Evolutionary conservation across 2,888 invertebrate species (phyloP).

Genomic region (Temnothorax ravouxi): DNA sequence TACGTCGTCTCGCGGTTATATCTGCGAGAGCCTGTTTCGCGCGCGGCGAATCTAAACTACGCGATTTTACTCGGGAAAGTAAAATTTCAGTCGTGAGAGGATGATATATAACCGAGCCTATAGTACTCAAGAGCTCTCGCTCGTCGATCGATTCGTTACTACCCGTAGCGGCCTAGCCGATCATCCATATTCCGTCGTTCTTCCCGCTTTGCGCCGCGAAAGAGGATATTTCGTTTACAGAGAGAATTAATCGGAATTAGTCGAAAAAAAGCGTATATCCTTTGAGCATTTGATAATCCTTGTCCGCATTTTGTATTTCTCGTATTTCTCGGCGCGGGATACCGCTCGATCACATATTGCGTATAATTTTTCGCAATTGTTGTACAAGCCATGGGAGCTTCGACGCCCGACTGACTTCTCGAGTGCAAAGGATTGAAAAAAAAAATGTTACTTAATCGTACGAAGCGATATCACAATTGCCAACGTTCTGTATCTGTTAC

Average conservation of each 20-base stretch:
- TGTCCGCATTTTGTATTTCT: constrained; percentile 37
- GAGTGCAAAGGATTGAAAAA: constrained; percentile 44
- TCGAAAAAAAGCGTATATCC: constrained; percentile 47
- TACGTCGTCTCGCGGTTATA: constrained; percentile 18
- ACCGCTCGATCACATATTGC: constrained; percentile 33
- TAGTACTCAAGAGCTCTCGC: constrained; percentile 31
- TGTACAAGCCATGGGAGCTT: constrained; percentile 22
- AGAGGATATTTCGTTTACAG: constrained; percentile 39
- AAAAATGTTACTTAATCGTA: constrained; percentile 5
- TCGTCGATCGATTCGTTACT: constrained; percentile 42
- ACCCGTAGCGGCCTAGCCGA: constrained; percentile 16
- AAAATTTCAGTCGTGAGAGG: constrained; percentile 53
- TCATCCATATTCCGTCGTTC: constrained; percentile 19
- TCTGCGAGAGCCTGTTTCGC: constrained; percentile 17
- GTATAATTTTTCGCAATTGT: constrained; percentile 3
- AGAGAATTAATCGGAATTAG: constrained; percentile 45
- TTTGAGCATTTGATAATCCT: constrained; percentile 44
- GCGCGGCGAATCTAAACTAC: constrained; percentile 34
- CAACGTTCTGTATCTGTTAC: constrained; percentile 4
- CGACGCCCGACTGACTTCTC: constrained; percentile 43
- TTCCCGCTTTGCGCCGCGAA: constrained; percentile 30
- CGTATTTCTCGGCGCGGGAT: constrained; percentile 8
- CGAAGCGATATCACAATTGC: constrained; percentile 29
- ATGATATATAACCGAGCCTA: constrained; percentile 52
- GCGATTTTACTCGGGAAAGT: constrained; percentile 29